Conservation (phyloP, 2,113 vertebrate genomes). For the Stigmatopora argus region DNA sequence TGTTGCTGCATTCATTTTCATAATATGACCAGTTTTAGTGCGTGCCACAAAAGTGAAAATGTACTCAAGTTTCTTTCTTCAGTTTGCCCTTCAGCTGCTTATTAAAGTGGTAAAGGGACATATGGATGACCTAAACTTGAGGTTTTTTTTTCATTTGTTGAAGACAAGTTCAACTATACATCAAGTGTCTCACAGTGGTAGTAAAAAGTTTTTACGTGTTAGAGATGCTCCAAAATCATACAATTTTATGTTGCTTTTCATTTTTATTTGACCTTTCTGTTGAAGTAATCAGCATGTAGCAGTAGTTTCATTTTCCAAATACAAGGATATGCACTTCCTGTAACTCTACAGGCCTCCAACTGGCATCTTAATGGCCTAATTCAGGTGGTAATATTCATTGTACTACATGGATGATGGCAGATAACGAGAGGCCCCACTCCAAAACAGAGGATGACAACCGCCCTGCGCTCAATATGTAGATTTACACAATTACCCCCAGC, state of each 20-base stretch:
- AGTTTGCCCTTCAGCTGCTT: conserved; percentile 59
- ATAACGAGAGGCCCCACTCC: conserved; percentile 57
- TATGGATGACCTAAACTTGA: conserved; percentile 62
- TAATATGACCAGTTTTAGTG: conserved; percentile 22
- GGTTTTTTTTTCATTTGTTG: conserved; percentile 54
- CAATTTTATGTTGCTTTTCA: conserved; percentile 2
- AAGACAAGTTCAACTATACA: conserved; percentile 32
- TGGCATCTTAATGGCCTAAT: conserved; percentile 63
- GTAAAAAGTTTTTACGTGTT: neutral
- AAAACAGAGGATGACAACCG: conserved; percentile 44
- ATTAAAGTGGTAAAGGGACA: conserved; percentile 52
- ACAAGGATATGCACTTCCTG: conserved; percentile 48
- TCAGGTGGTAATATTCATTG: conserved; percentile 61
- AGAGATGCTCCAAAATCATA: neutral
- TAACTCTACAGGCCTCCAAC: conserved; percentile 60
- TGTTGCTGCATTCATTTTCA: conserved; percentile 40
- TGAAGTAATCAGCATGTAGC: conserved; percentile 20
- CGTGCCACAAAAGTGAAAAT: conserved; percentile 35
- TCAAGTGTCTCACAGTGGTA: neutral
- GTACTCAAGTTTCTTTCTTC: conserved; percentile 45
- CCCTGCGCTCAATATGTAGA: conserved; percentile 68
- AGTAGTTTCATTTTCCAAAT: conserved; percentile 60
- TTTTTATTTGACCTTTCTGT: neutral
- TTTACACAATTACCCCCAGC: conserved; percentile 70
- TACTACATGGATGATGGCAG: conserved; percentile 56